A percentile compares a stretch with the other conserved stretches of the same genome.
phyloP scores from a whole-genome alignment of 2,113 vertebrate species.

The cattle (Bos taurus) region DNA sequence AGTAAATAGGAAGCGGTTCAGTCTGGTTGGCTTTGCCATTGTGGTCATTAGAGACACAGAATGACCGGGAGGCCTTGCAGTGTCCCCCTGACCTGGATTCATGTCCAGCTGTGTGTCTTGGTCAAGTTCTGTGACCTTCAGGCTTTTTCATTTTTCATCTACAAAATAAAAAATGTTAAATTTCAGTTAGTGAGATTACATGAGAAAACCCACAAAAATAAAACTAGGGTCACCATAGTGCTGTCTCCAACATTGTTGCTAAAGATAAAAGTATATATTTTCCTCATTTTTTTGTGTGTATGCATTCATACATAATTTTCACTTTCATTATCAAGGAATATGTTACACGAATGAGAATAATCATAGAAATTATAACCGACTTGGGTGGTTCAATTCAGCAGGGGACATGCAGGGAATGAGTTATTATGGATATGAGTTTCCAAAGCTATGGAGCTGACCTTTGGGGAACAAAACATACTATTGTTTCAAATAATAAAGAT shows the following conservation, averaged over 20 bases:
- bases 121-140: neutral
- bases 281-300: neutral
- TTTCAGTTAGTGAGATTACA: neutral
- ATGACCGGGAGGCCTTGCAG: accelerated
- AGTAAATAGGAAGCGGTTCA: neutral
- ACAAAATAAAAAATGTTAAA: neutral
- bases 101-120: neutral
- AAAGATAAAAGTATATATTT: neutral
- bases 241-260: neutral
- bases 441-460: neutral
- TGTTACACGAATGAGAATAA: too few relatives aligned
- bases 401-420: neutral
- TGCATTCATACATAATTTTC: neutral
- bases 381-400: neutral
- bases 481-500: neutral
- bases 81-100: neutral
- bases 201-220: neutral
- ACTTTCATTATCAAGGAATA: neutral
- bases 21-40: neutral
- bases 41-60: neutral
- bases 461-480: neutral
- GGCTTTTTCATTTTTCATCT: neutral
- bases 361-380: neutral
- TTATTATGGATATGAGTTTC: neutral
- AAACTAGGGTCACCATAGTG: neutral